A percentile compares a stretch with the other conserved stretches of the same genome.
Conservation (phyloP, 1,140 invertebrate species). For the Dreissena rostriformis region DNA sequence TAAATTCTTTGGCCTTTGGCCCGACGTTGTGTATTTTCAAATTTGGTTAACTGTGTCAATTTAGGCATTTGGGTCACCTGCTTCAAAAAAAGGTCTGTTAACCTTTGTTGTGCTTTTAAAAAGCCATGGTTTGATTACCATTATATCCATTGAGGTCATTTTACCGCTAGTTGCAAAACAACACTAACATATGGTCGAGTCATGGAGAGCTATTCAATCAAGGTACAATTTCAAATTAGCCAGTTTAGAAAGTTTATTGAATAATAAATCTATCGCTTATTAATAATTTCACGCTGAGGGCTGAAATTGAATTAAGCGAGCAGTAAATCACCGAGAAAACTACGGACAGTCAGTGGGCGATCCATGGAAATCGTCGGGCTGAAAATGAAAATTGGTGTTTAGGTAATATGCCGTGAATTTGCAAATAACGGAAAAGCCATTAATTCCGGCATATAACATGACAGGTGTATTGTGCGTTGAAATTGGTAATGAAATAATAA, state of each 20-base stretch:
- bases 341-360: constrained; percentile 2
- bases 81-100: too few relatives aligned
- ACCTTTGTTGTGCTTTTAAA: too few relatives aligned
- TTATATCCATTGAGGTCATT: too few relatives aligned
- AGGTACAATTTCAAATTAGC: constrained; percentile 18
- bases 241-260: background rate
- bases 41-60: too few relatives aligned
- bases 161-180: too few relatives aligned
- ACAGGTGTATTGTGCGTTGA: background rate
- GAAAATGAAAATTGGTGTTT: constrained; percentile 47
- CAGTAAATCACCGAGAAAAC: constrained; percentile 38
- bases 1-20: too few relatives aligned
- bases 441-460: constrained; percentile 21
- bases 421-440: constrained; percentile 21
- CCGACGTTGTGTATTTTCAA: too few relatives aligned
- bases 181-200: too few relatives aligned
- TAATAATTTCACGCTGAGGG: constrained; percentile 30
- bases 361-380: constrained; percentile 13
- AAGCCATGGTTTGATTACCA: too few relatives aligned
- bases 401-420: constrained; percentile 35
- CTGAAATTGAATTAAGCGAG: constrained; percentile 36
- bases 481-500: constrained; percentile 46
- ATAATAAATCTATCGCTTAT: constrained; percentile 18
- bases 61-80: too few relatives aligned
- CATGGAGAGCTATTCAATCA: background rate